Percentiles rank a stretch among this genome's conserved stretches.
Conservation (phyloP, 2,797 vertebrate species). For the Typhlichthys eigenmanni region DNA sequence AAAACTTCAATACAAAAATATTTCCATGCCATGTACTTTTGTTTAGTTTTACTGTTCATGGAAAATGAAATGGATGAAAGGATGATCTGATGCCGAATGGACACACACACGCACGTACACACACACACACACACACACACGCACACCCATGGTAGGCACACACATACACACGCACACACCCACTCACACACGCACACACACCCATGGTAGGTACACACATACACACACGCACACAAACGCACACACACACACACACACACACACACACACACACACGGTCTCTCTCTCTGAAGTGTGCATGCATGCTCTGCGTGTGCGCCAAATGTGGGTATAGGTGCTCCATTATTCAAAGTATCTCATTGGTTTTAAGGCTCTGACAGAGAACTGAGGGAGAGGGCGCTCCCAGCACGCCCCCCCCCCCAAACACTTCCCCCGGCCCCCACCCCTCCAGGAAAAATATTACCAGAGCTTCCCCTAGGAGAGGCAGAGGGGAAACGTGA, state of each 20-base stretch:
- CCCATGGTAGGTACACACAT: slow-evolving; percentile 7
- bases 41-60: background rate
- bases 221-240: slow-evolving; percentile 15
- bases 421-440: background rate
- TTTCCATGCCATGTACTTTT: slow-evolving; percentile 24
- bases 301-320: slow-evolving; percentile 23
- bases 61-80: background rate
- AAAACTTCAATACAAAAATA: slow-evolving; percentile 32
- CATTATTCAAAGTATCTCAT: slow-evolving; percentile 74
- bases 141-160: background rate
- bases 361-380: slow-evolving; percentile 71
- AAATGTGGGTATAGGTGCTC: slow-evolving; percentile 65
- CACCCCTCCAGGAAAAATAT: slow-evolving; percentile 62
- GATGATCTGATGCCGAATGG: background rate
- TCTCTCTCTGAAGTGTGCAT: slow-evolving; percentile 25
- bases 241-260: slow-evolving; percentile 10
- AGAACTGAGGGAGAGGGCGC: slow-evolving; percentile 57
- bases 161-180: no score
- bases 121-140: background rate
- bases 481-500: slow-evolving; percentile 69
- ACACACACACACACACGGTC: slow-evolving; percentile 7
- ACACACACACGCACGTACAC: background rate
- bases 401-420: slow-evolving; percentile 17
- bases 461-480: slow-evolving; percentile 71
- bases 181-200: slow-evolving; percentile 13